phyloP scores from a whole-genome alignment of 2,113 vertebrate species.

The Petromus typicus region DNA sequence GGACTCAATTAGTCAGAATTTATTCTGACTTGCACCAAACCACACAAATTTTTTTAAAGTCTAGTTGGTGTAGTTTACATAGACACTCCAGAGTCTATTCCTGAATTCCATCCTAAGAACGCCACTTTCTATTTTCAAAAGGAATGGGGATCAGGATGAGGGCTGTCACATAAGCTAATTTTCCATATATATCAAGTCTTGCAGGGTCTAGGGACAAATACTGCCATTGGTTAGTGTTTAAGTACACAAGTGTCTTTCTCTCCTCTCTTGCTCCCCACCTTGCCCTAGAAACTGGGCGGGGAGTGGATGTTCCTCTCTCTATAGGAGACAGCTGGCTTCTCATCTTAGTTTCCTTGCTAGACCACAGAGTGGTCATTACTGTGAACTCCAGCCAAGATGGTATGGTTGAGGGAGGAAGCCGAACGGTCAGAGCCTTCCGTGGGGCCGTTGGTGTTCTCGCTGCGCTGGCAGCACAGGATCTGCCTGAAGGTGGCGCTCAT shows the following conservation, averaged over 20 bases:
- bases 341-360: slow-evolving; percentile 78
- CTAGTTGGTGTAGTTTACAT: slow-evolving; percentile 74
- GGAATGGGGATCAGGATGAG: slow-evolving; percentile 58
- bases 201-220: slow-evolving; percentile 66
- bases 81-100: slow-evolving; percentile 62
- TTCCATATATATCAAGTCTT: background rate
- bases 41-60: slow-evolving; percentile 74
- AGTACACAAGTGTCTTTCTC: slow-evolving; percentile 67
- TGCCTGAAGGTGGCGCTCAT: slow-evolving; percentile 99
- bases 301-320: background rate
- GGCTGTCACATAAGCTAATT: slow-evolving; percentile 58
- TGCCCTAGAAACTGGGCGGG: background rate
- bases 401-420: slow-evolving; percentile 96
- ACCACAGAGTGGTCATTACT: slow-evolving; percentile 97
- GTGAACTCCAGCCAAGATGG: slow-evolving; percentile 93
- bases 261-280: background rate
- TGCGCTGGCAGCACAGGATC: slow-evolving; percentile 97
- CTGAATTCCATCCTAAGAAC: slow-evolving; percentile 38
- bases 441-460: slow-evolving; percentile 92
- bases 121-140: slow-evolving; percentile 71
- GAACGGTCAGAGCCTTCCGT: slow-evolving; percentile 96
- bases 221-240: slow-evolving; percentile 88
- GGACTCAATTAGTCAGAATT: slow-evolving; percentile 84
- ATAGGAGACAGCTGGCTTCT: accelerated
- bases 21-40: slow-evolving; percentile 85